These are phyloP conservation scores for Lepidocyrtinus sp. DNA, from an alignment of 2,888 invertebrate species.

Conservation along the genomic window DNA sequence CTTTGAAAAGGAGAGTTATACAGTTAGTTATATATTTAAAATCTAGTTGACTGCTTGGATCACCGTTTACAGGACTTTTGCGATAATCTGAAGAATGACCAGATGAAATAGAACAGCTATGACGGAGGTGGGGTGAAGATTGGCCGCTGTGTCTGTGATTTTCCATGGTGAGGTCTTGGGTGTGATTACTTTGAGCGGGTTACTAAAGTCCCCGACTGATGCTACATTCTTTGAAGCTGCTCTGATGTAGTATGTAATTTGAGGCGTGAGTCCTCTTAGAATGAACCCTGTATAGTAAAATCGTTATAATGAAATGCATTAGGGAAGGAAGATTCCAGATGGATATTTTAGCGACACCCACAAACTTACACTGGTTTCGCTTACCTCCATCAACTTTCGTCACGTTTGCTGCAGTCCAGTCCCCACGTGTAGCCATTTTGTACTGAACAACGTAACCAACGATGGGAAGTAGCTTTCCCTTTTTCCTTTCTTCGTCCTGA, in stretches of 20 bases:
- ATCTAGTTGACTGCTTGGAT: constrained; percentile 13
- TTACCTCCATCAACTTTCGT: constrained; percentile 63
- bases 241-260: constrained; percentile 67
- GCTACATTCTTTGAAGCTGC: constrained; percentile 69
- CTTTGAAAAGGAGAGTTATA: constrained; percentile 12
- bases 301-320: too few species aligned
- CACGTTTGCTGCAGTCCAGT: constrained; percentile 68
- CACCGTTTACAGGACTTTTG: constrained; percentile 30
- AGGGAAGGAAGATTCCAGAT: too few species aligned
- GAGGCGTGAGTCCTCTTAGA: constrained; percentile 67
- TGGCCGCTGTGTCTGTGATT: constrained; percentile 55
- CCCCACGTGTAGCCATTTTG: constrained; percentile 68
- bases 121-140: constrained; percentile 56
- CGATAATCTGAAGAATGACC: constrained; percentile 55
- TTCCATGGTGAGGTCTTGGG: constrained; percentile 60
- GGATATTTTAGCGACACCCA: too few species aligned
- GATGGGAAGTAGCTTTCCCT: constrained; percentile 65
- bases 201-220: constrained; percentile 68
- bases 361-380: too few species aligned
- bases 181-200: constrained; percentile 63
- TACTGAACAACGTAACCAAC: constrained; percentile 69
- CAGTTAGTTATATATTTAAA: not conserved
- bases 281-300: constrained; percentile 67
- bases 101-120: constrained; percentile 62
- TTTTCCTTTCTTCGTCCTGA: constrained; percentile 63